Conservation (phyloP, 2,888 invertebrate species). For the Cephonodes hylas region DNA sequence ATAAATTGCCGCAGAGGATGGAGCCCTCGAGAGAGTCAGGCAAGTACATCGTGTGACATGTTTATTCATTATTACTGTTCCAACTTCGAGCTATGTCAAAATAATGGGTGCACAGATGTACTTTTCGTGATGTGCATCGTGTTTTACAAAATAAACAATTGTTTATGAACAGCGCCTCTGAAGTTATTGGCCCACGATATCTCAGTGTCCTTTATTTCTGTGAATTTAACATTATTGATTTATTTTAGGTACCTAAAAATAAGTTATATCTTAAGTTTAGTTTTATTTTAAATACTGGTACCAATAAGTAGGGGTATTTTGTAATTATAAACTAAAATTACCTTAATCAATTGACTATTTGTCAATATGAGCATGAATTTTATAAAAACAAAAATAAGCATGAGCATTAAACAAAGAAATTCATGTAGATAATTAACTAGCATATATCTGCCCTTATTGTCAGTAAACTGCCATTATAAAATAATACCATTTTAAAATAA, state of each 20-base stretch:
- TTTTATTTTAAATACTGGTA: background rate
- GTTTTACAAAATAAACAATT: slow-evolving; percentile 29
- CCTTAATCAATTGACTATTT: background rate
- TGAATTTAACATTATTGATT: background rate
- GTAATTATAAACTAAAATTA: background rate
- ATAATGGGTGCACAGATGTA: slow-evolving; percentile 5
- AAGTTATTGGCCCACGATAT: background rate
- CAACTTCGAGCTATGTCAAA: slow-evolving; percentile 17
- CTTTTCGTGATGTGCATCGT: slow-evolving; percentile 15
- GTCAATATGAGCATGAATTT: background rate
- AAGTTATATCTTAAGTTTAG: background rate
- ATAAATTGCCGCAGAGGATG: slow-evolving; percentile 62
- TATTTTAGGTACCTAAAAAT: background rate
- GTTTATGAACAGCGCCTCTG: slow-evolving; percentile 13
- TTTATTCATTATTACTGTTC: background rate
- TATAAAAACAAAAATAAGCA: background rate
- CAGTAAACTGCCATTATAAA: no score
- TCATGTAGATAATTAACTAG: background rate
- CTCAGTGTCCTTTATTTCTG: background rate
- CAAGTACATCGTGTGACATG: slow-evolving; percentile 36
- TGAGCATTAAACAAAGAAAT: background rate
- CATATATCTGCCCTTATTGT: no score
- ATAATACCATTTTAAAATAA: no score
- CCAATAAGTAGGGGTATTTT: background rate
- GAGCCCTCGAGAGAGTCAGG: slow-evolving; percentile 79